Conservation (phyloP, 2,888 invertebrate species). For the Cylloceria caligata region DNA sequence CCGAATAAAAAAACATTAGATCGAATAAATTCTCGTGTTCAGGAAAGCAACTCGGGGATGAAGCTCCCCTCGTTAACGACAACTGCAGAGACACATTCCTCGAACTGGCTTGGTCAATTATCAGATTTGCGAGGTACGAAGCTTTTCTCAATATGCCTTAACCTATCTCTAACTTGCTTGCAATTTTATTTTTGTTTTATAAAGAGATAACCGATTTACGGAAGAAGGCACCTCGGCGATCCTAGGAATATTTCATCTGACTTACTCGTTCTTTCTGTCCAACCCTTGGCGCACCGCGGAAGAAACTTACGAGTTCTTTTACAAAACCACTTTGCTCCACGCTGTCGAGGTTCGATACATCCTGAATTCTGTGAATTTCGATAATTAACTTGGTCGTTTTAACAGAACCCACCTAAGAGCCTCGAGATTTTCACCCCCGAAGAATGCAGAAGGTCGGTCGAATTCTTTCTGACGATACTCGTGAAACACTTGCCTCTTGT, state of each 20-base stretch:
- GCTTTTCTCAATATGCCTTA: not conserved
- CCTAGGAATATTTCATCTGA: constrained; percentile 76
- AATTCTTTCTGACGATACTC: constrained; percentile 76
- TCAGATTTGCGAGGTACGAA: constrained; percentile 76
- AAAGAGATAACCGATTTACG: constrained; percentile 73
- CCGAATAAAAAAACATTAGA: not conserved
- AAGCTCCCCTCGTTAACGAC: constrained; percentile 58
- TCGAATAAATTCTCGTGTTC: constrained; percentile 55
- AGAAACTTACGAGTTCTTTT: constrained; percentile 76
- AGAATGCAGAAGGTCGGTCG: constrained; percentile 73
- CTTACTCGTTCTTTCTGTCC: constrained; percentile 76
- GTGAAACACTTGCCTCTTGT: constrained; percentile 78
- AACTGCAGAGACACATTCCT: constrained; percentile 70
- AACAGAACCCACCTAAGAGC: constrained; percentile 77
- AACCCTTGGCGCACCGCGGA: constrained; percentile 73
- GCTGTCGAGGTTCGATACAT: constrained; percentile 73
- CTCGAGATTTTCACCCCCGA: constrained; percentile 75
- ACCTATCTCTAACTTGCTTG: constrained; percentile 10
- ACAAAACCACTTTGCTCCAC: constrained; percentile 74
- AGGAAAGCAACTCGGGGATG: constrained; percentile 71
- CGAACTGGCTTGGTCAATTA: constrained; percentile 75
- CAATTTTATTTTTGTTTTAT: constrained; percentile 17
- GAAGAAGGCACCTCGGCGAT: constrained; percentile 75
- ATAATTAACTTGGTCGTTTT: constrained; percentile 1
- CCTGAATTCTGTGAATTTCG: not conserved